Base-by-base conservation (phyloP, 2,113 vertebrate species). In the Myrmecophaga tridactyla region DNA sequence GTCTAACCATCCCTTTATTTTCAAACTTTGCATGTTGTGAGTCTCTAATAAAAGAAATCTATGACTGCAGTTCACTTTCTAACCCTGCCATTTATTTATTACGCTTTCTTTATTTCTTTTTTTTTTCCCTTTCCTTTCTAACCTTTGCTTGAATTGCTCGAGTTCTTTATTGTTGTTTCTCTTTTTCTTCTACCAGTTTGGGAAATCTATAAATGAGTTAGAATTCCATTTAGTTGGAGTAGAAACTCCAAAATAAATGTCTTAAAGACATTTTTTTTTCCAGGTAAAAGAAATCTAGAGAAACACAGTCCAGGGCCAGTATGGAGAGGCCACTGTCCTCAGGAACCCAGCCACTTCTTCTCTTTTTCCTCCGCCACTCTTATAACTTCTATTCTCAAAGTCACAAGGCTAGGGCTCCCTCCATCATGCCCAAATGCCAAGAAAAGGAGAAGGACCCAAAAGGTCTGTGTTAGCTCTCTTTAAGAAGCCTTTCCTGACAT, bases 171-270 rank as follows among this genome's bases (percentile, higher is more conserved):
- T 85, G 21, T 62, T 41, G 23, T 41, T 77, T 23, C 41, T 75
- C 75, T 86, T 81, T 48, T 51, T 41, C 34, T 53, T 56, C 31
- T 81, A 36, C 31, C 51, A 81, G 5, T 23, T 69, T 17, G 53
- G n/a, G 62, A 96, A 36, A 56, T 18, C 58, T 63, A 7, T 31
- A 72, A 43, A 41, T 92, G 51, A 63, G 65, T 81, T 81, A 90
- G 11, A 21, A 70, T 46, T 93, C 43, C 29, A 4, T 82, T 87
- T 3, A 1, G 36, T 60, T 56, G 31, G 29, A 87, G 65, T 62
- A 95, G 53, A 90, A 87, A 90, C 36, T 72, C 34, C 43, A 83
- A 83, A 90, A 36, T 70, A 93, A 95, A 60, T 8, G 56, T 21
- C 43, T 72, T 65, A 78, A 65, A 84, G 75, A 56, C 27, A 48